Evolutionary conservation across 2,113 vertebrate genomes (phyloP), one percentile per base, ranked within the genome.

Genomic region (Poecilia latipinna): DNA sequence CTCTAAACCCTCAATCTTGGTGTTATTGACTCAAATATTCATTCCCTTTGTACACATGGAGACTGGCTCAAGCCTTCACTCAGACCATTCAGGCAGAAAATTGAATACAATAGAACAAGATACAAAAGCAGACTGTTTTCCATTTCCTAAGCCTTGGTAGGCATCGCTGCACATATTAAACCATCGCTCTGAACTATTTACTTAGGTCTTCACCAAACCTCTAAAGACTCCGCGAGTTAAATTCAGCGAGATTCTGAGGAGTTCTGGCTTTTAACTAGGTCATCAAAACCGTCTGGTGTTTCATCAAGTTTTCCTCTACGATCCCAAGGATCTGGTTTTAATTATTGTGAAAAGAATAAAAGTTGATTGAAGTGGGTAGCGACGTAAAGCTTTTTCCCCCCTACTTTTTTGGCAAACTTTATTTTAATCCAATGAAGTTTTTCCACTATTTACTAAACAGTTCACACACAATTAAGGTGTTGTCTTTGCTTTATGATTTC

Each of bases 101-200:
- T 61, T 11, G 54, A 39, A 37, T 61, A 70, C 51, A 70, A 61
- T 39, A 61, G 32, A 61, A 70, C 32, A 17, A 70, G 32, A 39
- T 61, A 61, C 33, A 61, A 60, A 70, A 70, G 54, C 68, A 37
- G 22, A 17, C 68, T 61, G 44, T 69, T 70, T 70, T 39, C 54
- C 54, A 61, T 70, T 37, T 39, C 69, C 68, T 37, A 35, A 8
- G 22, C 31, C n/a, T 35, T 32, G 17, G 12, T 37, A 26, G 32
- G 24, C 51, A 70, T 70, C 13, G 10, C 33, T 37, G 6, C 32
- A 61, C 19, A 32, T 35, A 13, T 12, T n/a, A 2, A 51, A 51
- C 13, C 3, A 12, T 31, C 44, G 12, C 29, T 54, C 26, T 57
- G 44, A 32, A 17, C 0, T 29, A 6, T 48, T 51, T 48, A 48